A percentile compares a stretch with the other conserved stretches of the same genome.
Conservation (phyloP, 2,797 vertebrate genomes). For the Hippoglossus hippoglossus region DNA sequence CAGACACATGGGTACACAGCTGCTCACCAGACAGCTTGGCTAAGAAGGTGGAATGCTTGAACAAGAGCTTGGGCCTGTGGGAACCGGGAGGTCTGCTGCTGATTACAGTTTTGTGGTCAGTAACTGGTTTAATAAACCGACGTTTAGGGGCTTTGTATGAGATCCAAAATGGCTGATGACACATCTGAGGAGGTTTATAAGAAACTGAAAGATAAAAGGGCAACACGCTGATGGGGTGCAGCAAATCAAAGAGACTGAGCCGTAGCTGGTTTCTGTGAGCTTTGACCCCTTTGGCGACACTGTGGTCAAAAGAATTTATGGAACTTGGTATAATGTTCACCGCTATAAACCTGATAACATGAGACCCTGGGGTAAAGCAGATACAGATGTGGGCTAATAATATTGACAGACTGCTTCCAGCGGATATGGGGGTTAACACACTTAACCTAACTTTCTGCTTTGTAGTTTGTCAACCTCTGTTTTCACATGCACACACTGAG, state of each 20-base stretch:
- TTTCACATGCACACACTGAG: constrained; percentile 31
- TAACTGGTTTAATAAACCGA: constrained; percentile 21
- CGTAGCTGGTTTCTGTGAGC: constrained; percentile 31
- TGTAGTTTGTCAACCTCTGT: constrained; percentile 30
- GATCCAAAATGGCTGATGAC: constrained; percentile 24
- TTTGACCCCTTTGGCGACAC: constrained; percentile 54
- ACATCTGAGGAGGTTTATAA: constrained; percentile 3
- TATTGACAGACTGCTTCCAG: constrained; percentile 37
- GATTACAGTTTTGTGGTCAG: constrained; percentile 37
- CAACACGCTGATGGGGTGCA: background rate
- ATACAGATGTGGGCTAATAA: constrained; percentile 63
- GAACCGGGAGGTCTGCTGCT: constrained; percentile 38
- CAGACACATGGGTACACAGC: constrained; percentile 55
- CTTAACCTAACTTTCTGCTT: constrained; percentile 22
- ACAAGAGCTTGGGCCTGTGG: constrained; percentile 32
- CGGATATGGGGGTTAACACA: constrained; percentile 30
- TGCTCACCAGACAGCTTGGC: constrained; percentile 60
- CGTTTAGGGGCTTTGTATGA: background rate
- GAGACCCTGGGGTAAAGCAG: constrained; percentile 50
- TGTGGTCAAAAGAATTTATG: constrained; percentile 60
- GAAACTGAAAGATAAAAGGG: constrained; percentile 29
- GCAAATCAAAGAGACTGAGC: constrained; percentile 25
- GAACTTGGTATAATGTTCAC: constrained; percentile 39
- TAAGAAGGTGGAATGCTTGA: constrained; percentile 23
- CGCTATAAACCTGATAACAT: constrained; percentile 55